These are phyloP conservation scores for Abramis brama DNA, from an alignment of 2,113 vertebrate species.

Conservation along the genomic window DNA sequence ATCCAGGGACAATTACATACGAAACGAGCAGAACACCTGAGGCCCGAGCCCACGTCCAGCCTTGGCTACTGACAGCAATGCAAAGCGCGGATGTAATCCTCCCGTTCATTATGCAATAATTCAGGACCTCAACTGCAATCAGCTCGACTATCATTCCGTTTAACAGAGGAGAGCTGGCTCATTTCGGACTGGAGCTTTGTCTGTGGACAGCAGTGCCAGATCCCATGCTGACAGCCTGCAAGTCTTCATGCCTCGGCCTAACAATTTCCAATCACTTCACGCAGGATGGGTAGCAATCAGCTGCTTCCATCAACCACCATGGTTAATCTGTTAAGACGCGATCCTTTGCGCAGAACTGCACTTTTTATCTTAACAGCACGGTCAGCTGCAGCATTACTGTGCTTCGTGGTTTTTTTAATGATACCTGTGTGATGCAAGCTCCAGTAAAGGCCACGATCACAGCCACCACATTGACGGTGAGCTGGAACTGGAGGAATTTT, in stretches of 20 bases:
- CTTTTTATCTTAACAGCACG: neutral
- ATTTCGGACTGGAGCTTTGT: constrained; percentile 9
- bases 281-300: constrained; percentile 50
- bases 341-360: neutral
- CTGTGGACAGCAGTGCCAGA: constrained; percentile 18
- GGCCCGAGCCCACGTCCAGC: neutral
- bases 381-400: neutral
- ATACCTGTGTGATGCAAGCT: constrained; percentile 98
- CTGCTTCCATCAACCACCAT: constrained; percentile 37
- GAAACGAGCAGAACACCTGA: constrained; percentile 19
- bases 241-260: constrained; percentile 40
- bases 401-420: neutral
- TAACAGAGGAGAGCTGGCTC: constrained; percentile 23
- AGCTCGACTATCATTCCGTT: constrained; percentile 18
- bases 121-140: constrained; percentile 29
- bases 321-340: constrained; percentile 19
- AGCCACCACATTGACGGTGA: constrained; percentile 98
- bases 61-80: constrained; percentile 1
- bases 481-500: constrained; percentile 98
- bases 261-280: constrained; percentile 54
- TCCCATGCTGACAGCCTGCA: constrained; percentile 28
- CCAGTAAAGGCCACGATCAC: constrained; percentile 98
- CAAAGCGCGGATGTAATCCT: constrained; percentile 26
- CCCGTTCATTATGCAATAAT: constrained; percentile 45
- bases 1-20: neutral